Conservation (phyloP, 2,888 invertebrate genomes). For the Drosophila peninsularis region DNA sequence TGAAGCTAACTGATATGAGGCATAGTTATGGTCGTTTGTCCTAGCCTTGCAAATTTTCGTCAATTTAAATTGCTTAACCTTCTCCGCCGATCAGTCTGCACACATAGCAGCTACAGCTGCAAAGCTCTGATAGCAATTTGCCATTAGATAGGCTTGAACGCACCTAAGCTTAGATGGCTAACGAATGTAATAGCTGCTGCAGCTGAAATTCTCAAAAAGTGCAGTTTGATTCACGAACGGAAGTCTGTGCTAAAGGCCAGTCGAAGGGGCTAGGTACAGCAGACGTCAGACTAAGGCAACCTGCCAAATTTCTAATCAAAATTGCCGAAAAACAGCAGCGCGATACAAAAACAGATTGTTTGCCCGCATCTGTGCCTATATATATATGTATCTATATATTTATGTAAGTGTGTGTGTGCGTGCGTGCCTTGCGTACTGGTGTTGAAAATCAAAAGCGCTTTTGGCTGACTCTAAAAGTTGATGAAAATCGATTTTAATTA, state of each 20-base stretch:
- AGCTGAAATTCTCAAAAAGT: not conserved
- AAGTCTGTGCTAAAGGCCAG: not conserved
- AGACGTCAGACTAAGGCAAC: slow-evolving; percentile 8
- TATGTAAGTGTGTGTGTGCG: slow-evolving; percentile 9
- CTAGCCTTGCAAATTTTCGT: not conserved
- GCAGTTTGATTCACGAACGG: slow-evolving; percentile 9
- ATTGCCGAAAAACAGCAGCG: slow-evolving; percentile 65
- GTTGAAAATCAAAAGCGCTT: slow-evolving; percentile 60
- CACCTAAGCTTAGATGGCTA: not conserved
- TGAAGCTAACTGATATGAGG: not conserved
- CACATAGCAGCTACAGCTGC: too few relatives aligned
- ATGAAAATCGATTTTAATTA: slow-evolving; percentile 78
- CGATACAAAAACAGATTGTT: slow-evolving; percentile 67
- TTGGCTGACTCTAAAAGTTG: slow-evolving; percentile 62
- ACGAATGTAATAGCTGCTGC: not conserved
- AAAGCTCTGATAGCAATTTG: not conserved
- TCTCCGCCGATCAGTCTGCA: not conserved
- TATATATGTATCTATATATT: not conserved
- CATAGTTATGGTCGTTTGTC: not conserved
- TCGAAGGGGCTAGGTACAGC: not conserved
- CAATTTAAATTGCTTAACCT: not conserved
- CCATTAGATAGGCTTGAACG: not conserved
- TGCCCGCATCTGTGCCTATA: slow-evolving; percentile 16
- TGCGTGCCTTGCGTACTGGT: slow-evolving; percentile 12
- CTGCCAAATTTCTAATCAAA: slow-evolving; percentile 75